Evolutionary conservation across 2,888 invertebrate species (phyloP).

Genomic region (Allophyes oxyacanthae): DNA sequence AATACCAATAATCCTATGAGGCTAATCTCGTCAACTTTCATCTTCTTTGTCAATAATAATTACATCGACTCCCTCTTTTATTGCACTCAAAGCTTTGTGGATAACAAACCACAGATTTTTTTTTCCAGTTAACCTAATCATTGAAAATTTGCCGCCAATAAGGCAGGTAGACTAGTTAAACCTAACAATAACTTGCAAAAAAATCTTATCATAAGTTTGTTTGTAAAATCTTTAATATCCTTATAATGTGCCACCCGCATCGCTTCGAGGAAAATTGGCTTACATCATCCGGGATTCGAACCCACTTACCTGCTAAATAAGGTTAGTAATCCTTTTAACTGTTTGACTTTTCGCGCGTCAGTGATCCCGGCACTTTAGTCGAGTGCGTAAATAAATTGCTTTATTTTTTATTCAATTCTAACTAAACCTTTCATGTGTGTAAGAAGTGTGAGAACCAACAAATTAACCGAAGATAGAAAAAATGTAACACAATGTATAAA

Average conservation of each 20-base stretch:
- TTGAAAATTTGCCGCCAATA: conserved; percentile 29
- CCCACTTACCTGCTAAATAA: conserved; percentile 70
- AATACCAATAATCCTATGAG: too few relatives aligned
- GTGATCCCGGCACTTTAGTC: conserved; percentile 57
- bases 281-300: conserved; percentile 62
- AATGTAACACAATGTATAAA: too few relatives aligned
- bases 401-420: conserved; percentile 26
- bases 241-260: conserved; percentile 75
- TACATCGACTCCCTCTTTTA: too few relatives aligned
- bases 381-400: conserved; percentile 39
- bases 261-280: conserved; percentile 74
- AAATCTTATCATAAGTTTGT: conserved; percentile 53
- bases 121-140: conserved; percentile 28
- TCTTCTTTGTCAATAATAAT: too few relatives aligned
- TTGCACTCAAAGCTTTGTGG: too few relatives aligned
- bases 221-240: conserved; percentile 53
- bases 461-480: conserved; percentile 17
- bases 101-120: background rate
- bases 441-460: conserved; percentile 22
- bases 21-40: too few relatives aligned
- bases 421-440: conserved; percentile 30
- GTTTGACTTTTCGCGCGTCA: conserved; percentile 70
- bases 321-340: conserved; percentile 69
- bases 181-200: conserved; percentile 18
- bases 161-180: conserved; percentile 6